Conservation (phyloP, 23 tunicate species). For the Halocynthia aurantium region DNA sequence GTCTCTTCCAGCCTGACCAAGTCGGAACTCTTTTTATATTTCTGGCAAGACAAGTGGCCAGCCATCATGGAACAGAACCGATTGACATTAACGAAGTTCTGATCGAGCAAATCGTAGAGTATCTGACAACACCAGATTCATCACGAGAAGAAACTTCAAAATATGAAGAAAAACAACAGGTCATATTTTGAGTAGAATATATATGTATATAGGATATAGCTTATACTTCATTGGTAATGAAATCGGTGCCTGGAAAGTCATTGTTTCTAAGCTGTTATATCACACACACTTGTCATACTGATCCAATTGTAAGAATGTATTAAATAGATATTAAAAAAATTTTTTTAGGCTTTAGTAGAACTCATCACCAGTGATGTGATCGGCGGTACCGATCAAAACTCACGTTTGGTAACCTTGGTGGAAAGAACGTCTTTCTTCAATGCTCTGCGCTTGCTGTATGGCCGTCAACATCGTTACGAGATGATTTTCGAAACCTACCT, state of each 20-base stretch:
- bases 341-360: conserved; percentile 69
- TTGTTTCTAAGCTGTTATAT: too few species aligned
- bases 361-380: conserved; percentile 57
- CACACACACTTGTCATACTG: too few species aligned
- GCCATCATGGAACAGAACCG: conserved; percentile 35
- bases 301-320: too few species aligned
- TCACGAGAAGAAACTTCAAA: conserved; percentile 50
- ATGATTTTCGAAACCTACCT: conserved; percentile 68
- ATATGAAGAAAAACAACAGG: conserved; percentile 95
- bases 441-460: conserved; percentile 61
- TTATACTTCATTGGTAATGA: too few species aligned
- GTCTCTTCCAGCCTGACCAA: conserved; percentile 70
- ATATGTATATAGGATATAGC: too few species aligned
- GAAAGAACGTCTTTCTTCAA: conserved; percentile 68
- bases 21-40: conserved; percentile 82
- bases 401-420: conserved; percentile 36
- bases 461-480: conserved; percentile 46
- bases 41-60: conserved; percentile 79
- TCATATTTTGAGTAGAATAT: not conserved
- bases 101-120: conserved; percentile 77
- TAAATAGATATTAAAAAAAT: too few species aligned
- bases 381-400: conserved; percentile 34
- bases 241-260: too few species aligned
- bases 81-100: conserved; percentile 43
- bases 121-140: conserved; percentile 53